Conservation (phyloP, 2,888 invertebrate genomes). For the Lasioglossum leucozonium region DNA sequence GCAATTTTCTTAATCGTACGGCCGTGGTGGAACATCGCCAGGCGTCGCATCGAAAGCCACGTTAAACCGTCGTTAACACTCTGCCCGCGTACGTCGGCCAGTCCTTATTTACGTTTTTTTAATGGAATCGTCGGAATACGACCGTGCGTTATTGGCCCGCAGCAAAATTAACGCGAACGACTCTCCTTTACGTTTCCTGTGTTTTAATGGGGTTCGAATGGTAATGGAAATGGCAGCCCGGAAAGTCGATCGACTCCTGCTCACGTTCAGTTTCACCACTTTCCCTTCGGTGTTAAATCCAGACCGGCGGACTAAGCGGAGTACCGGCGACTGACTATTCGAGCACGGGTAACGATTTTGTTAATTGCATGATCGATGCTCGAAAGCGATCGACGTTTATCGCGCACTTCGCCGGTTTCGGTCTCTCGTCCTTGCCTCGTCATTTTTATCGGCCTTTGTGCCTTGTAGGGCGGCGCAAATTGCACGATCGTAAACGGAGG, state of each 20-base stretch:
- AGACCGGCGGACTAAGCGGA: conserved; percentile 40
- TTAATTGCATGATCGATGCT: not conserved
- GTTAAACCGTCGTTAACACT: conserved; percentile 36
- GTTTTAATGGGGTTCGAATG: conserved; percentile 52
- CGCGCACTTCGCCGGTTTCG: not conserved
- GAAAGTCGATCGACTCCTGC: conserved; percentile 61
- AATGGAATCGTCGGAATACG: conserved; percentile 16
- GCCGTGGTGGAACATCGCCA: conserved; percentile 1
- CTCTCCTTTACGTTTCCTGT: conserved; percentile 55
- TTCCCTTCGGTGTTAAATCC: conserved; percentile 62
- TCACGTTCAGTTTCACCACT: conserved; percentile 69
- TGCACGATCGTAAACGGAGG: not conserved
- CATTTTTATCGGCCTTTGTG: not conserved
- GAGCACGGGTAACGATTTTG: conserved; percentile 9
- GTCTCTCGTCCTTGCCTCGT: not conserved
- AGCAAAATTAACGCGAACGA: conserved; percentile 46
- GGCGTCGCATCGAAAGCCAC: not conserved
- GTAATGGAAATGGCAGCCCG: too few relatives aligned
- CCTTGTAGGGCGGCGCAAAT: not conserved
- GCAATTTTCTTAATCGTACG: conserved; percentile 4
- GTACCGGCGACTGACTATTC: conserved; percentile 22
- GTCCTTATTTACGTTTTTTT: conserved; percentile 18
- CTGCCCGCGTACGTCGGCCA: conserved; percentile 24
- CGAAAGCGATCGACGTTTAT: conserved; percentile 14
- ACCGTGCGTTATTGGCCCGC: not conserved